phyloP scores from a whole-genome alignment of 2,113 vertebrate genomes.

The Dicerorhinus sumatrensis region DNA sequence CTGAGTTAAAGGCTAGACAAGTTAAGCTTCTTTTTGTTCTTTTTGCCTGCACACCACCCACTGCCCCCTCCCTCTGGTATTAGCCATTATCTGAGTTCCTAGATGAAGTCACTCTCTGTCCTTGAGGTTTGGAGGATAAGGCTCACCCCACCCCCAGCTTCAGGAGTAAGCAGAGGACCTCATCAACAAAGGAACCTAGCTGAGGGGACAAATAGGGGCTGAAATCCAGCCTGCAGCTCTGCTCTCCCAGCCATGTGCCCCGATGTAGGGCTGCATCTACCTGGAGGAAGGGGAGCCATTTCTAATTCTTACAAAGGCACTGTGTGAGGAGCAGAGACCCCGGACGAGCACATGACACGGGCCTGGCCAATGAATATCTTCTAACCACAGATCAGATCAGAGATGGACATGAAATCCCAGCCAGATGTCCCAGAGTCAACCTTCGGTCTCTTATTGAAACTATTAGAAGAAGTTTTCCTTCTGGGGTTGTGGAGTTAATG shows the following conservation, averaged over 20 bases:
- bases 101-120: background rate
- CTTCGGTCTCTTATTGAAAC: background rate
- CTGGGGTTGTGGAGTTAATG: background rate
- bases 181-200: background rate
- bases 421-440: background rate
- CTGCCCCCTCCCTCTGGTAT: background rate
- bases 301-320: background rate
- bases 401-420: background rate
- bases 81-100: background rate
- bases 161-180: background rate
- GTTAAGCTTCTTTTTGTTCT: background rate
- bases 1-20: background rate
- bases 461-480: background rate
- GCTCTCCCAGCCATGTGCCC: background rate
- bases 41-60: background rate
- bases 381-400: too few species aligned
- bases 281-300: background rate
- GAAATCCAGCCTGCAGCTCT: too few species aligned
- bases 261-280: background rate
- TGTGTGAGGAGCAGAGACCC: too few species aligned
- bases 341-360: background rate
- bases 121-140: background rate
- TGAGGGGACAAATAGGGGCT: background rate
- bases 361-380: background rate
- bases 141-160: too few species aligned